phyloP scores from a whole-genome alignment of 1,140 invertebrate species.

The Heliothis subflexa region DNA sequence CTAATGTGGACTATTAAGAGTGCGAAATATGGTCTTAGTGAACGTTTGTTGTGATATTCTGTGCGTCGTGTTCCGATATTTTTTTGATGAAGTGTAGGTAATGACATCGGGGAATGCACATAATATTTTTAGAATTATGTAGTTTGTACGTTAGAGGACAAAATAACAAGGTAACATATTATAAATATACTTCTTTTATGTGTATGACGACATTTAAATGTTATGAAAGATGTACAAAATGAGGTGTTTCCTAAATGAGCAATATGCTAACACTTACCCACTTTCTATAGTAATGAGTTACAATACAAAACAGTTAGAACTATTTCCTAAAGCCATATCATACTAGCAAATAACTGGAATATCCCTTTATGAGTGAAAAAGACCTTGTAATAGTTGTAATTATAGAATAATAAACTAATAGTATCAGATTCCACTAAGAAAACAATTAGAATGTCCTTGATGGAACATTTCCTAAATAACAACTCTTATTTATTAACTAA shows the following conservation, averaged over 20 bases:
- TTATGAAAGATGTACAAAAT: conserved; percentile 24
- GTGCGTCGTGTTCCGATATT: conserved; percentile 38
- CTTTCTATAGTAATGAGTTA: conserved; percentile 36
- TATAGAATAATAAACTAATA: conserved; percentile 10
- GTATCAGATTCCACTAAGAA: conserved; percentile 36
- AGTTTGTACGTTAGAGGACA: conserved; percentile 79
- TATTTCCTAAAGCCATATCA: not conserved
- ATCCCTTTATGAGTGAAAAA: not conserved
- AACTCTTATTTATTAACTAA: conserved; percentile 4
- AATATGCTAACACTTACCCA: conserved; percentile 47
- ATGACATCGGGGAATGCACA: conserved; percentile 79
- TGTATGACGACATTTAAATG: conserved; percentile 49
- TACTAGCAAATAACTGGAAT: not conserved
- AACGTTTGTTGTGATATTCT: conserved; percentile 53
- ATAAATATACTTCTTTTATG: conserved; percentile 47
- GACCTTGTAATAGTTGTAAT: conserved; percentile 26
- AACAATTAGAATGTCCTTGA: conserved; percentile 47
- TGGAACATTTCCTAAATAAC: conserved; percentile 39
- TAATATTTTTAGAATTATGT: conserved; percentile 85
- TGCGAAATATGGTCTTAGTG: conserved; percentile 39
- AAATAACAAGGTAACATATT: conserved; percentile 69
- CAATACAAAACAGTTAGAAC: conserved; percentile 17
- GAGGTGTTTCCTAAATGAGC: conserved; percentile 45
- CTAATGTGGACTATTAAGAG: conserved; percentile 19
- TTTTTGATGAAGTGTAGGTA: conserved; percentile 50